These are phyloP conservation scores for Poeciliopsis gracilis DNA, from an alignment of 2,797 vertebrate genomes.

Conservation along the genomic window DNA sequence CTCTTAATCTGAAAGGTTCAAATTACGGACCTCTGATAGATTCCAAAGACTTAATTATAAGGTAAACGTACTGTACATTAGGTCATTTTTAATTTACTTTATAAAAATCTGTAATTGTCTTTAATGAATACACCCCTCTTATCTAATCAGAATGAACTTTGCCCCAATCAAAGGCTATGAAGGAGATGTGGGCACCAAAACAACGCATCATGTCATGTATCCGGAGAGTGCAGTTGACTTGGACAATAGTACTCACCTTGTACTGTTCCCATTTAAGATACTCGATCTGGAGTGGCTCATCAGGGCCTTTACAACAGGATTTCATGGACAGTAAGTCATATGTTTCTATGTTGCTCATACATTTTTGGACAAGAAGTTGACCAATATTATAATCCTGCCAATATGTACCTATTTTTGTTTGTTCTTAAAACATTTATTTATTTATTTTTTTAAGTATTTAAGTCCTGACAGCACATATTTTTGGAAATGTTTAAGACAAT, in stretches of 20 bases:
- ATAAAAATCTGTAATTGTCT: neutral
- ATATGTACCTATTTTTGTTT: too few species aligned
- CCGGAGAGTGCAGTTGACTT: slow-evolving; percentile 48
- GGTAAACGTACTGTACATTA: slow-evolving; percentile 26
- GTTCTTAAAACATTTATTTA: too few species aligned
- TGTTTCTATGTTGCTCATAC: too few species aligned
- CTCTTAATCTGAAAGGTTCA: slow-evolving; percentile 44
- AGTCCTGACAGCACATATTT: too few species aligned
- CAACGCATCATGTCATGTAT: slow-evolving; percentile 59
- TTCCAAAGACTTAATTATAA: slow-evolving; percentile 38
- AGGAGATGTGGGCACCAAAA: slow-evolving; percentile 54
- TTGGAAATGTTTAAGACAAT: too few species aligned
- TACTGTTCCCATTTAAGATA: slow-evolving; percentile 58
- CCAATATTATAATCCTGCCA: too few species aligned
- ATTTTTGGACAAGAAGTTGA: neutral
- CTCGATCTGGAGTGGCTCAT: slow-evolving; percentile 44
- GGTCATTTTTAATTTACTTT: too few species aligned
- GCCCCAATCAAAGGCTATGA: slow-evolving; percentile 27
- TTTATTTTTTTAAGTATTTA: too few species aligned
- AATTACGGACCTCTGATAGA: slow-evolving; percentile 55
- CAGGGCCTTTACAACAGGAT: slow-evolving; percentile 21
- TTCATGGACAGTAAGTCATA: slow-evolving; percentile 3
- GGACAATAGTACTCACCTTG: slow-evolving; percentile 37
- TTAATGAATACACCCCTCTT: neutral
- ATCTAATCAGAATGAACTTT: slow-evolving; percentile 25